These are phyloP conservation scores for Nycteola revayana DNA, from an alignment of 2,888 invertebrate species.

Conservation along the genomic window DNA sequence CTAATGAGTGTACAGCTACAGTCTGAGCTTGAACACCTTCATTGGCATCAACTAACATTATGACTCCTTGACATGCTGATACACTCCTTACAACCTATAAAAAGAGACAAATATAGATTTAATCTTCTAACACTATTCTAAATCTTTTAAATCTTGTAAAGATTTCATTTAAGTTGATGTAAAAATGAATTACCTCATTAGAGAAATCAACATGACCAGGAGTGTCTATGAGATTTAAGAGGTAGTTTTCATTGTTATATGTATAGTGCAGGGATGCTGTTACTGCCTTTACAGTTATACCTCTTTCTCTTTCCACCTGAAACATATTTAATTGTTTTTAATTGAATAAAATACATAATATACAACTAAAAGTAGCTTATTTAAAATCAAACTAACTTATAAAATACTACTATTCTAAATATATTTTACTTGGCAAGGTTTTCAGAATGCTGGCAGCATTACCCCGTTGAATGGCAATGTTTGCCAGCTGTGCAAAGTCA, in stretches of 20 bases:
- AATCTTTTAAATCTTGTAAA: neutral
- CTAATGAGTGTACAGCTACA: conserved; percentile 97
- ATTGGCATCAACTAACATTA: conserved; percentile 97
- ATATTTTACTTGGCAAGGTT: no score
- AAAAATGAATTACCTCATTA: conserved; percentile 88
- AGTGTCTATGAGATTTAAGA: conserved; percentile 98
- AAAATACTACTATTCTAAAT: no score
- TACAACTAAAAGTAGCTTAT: no score
- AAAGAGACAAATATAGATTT: no score
- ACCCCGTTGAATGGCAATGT: no score
- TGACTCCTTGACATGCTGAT: conserved; percentile 96
- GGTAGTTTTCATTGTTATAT: conserved; percentile 86
- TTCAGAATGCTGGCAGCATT: no score
- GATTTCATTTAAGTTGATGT: no score
- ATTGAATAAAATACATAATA: no score
- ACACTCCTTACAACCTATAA: conserved; percentile 94
- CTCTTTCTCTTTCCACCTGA: conserved; percentile 95
- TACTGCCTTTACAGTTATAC: conserved; percentile 99
- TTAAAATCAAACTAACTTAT: no score
- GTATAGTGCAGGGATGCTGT: conserved; percentile 93
- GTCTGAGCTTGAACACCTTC: conserved; percentile 98
- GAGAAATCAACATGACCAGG: conserved; percentile 99
- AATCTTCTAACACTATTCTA: no score
- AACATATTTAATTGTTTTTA: no score
- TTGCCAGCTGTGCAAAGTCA: no score